Evolutionary conservation across 2,113 vertebrate genomes (phyloP).

Genomic region (Peromyscus polionotus): DNA sequence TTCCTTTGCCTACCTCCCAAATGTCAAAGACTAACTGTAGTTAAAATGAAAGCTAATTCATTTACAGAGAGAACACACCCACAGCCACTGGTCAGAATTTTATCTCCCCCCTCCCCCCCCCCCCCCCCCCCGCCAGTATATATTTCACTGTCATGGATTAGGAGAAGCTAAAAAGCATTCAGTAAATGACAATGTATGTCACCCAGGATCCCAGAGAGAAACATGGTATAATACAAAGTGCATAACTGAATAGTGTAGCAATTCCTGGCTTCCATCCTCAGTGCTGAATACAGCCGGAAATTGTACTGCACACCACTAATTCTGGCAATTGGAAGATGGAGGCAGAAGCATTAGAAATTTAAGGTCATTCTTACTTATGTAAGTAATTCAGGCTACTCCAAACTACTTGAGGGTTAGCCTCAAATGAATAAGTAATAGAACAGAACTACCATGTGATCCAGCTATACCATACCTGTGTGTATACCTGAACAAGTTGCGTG

Average conservation of each 20-base stretch:
- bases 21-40: not conserved
- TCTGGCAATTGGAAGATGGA: not conserved
- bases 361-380: not conserved
- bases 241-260: not conserved
- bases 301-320: not conserved
- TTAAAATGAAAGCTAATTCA: not conserved
- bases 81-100: not conserved
- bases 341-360: not conserved
- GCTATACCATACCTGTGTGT: not conserved
- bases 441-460: not conserved
- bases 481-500: not conserved
- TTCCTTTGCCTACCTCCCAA: not conserved
- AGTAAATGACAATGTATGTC: not conserved
- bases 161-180: not conserved
- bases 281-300: not conserved
- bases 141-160: not conserved
- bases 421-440: not conserved
- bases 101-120: not conserved
- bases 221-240: not conserved
- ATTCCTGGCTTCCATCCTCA: not conserved
- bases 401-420: not conserved
- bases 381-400: not conserved
- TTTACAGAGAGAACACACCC: not conserved
- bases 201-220: not conserved
- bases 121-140: not conserved